Evolutionary conservation across 2,113 vertebrate genomes (phyloP).

Genomic region (Phyllostomus hastatus): DNA sequence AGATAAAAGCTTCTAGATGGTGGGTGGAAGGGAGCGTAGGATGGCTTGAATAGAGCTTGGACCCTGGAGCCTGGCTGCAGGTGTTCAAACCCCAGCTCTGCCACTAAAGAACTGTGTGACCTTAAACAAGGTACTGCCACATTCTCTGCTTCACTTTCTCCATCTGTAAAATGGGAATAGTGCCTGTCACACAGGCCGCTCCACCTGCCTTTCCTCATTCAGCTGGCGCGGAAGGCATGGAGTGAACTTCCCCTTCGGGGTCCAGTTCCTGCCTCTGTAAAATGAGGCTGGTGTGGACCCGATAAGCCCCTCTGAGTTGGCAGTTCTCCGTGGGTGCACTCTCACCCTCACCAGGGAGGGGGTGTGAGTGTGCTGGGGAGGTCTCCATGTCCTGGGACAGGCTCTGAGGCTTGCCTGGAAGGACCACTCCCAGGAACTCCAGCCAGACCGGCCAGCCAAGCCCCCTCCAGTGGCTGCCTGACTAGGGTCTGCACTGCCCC

Average conservation of each 20-base stretch:
- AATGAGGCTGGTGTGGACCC: background rate
- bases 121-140: background rate
- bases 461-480: background rate
- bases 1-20: background rate
- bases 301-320: background rate
- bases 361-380: background rate
- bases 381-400: too few species aligned
- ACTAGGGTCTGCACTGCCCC: background rate
- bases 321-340: fast-evolving
- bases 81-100: background rate
- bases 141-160: background rate
- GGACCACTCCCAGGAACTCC: background rate
- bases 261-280: background rate
- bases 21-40: background rate
- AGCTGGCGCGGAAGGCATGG: background rate
- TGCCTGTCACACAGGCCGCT: background rate
- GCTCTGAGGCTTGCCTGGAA: background rate
- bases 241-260: background rate
- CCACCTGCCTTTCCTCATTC: background rate
- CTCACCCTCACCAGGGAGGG: background rate
- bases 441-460: background rate
- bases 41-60: background rate
- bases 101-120: background rate
- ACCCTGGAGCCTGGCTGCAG: background rate
- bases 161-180: background rate